A percentile compares a stretch with the other conserved stretches of the same genome.
These are phyloP conservation scores for Bombus breviceps DNA, from an alignment of 1,140 invertebrate species.

Conservation along the genomic window DNA sequence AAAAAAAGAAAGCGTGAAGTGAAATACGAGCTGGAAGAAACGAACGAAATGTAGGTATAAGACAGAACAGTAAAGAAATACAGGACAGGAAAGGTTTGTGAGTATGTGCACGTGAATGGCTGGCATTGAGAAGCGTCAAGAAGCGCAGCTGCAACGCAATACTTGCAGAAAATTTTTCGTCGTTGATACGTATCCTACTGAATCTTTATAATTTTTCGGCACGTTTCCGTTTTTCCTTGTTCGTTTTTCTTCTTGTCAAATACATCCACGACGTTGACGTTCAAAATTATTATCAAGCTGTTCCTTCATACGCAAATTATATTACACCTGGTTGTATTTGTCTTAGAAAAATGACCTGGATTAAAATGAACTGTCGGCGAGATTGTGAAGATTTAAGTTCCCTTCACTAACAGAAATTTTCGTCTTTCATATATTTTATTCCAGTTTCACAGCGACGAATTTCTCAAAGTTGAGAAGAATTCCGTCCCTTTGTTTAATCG, in stretches of 20 bases:
- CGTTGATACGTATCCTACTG: constrained; percentile 1
- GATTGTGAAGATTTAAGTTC: neutral
- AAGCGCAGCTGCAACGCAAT: constrained; percentile 41
- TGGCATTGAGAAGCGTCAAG: constrained; percentile 60
- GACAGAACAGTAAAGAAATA: constrained; percentile 42
- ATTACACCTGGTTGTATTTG: neutral
- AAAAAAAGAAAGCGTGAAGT: constrained; percentile 22
- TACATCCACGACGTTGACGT: neutral
- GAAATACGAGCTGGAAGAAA: constrained; percentile 23
- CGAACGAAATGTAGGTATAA: constrained; percentile 18
- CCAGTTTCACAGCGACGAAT: neutral
- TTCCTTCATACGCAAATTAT: neutral
- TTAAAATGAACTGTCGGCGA: neutral
- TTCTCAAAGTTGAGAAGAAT: neutral
- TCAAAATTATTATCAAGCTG: neutral
- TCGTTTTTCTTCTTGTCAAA: neutral
- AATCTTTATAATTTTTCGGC: neutral
- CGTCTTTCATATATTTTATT: neutral
- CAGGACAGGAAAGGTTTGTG: constrained; percentile 40
- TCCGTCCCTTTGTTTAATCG: neutral
- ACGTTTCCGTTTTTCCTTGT: neutral
- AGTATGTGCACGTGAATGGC: constrained; percentile 59
- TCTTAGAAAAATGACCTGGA: neutral
- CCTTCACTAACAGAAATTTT: neutral
- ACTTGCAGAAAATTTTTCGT: constrained; percentile 28